Evolutionary conservation across 1,140 invertebrate genomes (phyloP), one percentile per base, ranked within the genome.

Genomic region (Campoletis sonorensis): DNA sequence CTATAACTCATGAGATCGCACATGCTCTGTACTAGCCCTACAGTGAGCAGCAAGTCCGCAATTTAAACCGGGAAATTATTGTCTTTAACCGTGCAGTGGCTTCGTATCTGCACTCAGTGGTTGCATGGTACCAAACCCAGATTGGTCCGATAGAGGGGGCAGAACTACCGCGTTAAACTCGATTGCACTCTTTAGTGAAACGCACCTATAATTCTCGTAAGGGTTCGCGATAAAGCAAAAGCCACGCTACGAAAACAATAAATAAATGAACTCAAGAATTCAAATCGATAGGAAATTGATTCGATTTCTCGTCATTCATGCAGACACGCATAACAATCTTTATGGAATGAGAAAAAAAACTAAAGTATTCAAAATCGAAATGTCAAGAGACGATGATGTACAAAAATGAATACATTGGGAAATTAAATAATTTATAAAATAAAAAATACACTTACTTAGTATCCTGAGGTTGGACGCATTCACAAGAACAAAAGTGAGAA

Each of bases 241-340:
- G 54, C 18, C 49, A 54, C 49, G 49, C 49, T 15, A n/a, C 18
- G 13, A 10, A 3, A 54, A 54, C 3, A n/a, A 3, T 2, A 54
- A 54, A n/a, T 54, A 10, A 54, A 10, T 45, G 1, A 45, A 45
- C 40, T 45, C 40, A 45, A 7, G 30, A 33, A 33, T 33, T 33
- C 7, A 4, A 7, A 58, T 58, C 54, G 11, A 37, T n/a, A 0
- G 18, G 33, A 71, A 37, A 40, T 79, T 49, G 84, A 70, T 79
- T 90, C 68, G 82, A 81, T 11, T 1, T 8, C 7, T 45, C 40
- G 40, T 1, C 40, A 45, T 45, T 84, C 79, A 87, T 40, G 76
- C 87, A n/a, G 21, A 79, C n/a, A 16, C 26, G 23, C 68, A 54
- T 70, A 23, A 70, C 49, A 27, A 21, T 54, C 45, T 26, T 10